Conservation (phyloP, 2,113 vertebrate genomes). For the Euleptes europaea region DNA sequence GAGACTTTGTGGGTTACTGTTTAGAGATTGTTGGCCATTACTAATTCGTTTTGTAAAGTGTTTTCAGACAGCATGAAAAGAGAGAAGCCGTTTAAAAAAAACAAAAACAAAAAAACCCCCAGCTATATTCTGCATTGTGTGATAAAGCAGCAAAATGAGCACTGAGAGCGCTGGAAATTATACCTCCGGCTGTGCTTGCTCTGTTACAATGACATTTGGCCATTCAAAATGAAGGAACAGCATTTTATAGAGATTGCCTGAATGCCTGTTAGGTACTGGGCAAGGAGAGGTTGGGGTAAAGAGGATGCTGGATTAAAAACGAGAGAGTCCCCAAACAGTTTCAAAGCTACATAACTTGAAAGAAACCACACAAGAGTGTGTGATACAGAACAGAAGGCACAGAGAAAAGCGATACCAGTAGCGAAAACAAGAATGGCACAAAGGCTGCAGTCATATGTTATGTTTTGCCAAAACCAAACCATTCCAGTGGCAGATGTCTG, state of each 20-base stretch:
- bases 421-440: not conserved
- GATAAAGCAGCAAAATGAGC: conserved; percentile 17
- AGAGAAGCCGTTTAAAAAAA: conserved; percentile 15
- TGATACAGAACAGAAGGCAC: not conserved
- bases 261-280: not conserved
- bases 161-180: not conserved
- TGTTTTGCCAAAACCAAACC: not conserved
- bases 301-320: not conserved
- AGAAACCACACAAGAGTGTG: not conserved
- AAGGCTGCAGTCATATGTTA: not conserved
- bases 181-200: conserved; percentile 6
- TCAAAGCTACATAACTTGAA: not conserved
- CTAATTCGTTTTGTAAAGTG: conserved; percentile 22
- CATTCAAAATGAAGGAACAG: not conserved
- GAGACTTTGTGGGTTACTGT: not conserved
- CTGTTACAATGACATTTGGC: not conserved
- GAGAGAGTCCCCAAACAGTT: not conserved
- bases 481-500: not conserved
- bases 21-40: conserved; percentile 12
- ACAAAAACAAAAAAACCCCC: no score
- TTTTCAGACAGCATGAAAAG: conserved; percentile 20
- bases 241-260: not conserved
- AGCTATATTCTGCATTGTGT: conserved; percentile 13
- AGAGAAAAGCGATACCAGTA: not conserved
- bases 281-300: not conserved